Conservation (phyloP, 2,113 vertebrate species). For the Mesocricetus auratus region DNA sequence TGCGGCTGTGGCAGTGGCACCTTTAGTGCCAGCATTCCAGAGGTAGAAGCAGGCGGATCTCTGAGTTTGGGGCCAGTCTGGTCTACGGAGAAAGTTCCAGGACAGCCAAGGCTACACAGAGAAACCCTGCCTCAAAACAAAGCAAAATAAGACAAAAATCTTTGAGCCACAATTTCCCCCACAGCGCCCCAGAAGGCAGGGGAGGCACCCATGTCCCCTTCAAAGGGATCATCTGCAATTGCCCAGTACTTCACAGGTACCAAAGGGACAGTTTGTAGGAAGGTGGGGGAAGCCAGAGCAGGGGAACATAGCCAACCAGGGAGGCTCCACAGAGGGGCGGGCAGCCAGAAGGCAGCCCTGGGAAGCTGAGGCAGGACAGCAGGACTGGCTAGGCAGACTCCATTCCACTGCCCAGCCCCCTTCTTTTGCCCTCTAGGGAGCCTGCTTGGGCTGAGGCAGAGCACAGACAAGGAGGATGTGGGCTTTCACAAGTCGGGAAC, state of each 20-base stretch:
- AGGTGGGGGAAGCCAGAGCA: not conserved
- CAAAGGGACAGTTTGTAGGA: not conserved
- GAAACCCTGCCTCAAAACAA: not conserved
- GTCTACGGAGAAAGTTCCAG: not conserved
- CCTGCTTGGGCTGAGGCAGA: not conserved
- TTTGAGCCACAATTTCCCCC: not conserved
- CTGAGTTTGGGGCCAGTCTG: not conserved
- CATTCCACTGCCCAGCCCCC: accelerated
- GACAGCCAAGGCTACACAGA: not conserved
- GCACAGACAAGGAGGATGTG: accelerated
- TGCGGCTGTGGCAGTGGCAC: not conserved
- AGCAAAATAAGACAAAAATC: not conserved
- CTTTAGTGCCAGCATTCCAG: not conserved
- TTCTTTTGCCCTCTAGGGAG: accelerated
- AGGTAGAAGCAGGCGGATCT: not conserved
- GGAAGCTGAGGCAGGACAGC: not conserved
- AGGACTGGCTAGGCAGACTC: not conserved
- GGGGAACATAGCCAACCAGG: not conserved
- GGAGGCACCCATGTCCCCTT: not conserved
- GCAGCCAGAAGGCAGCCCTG: no score
- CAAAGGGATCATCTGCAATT: not conserved
- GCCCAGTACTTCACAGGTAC: not conserved
- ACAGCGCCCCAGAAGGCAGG: not conserved
- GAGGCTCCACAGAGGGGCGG: no score
- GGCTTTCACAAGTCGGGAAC: not conserved